Evolutionary conservation across 2,797 vertebrate genomes (phyloP).

Genomic region (Trachops cirrhosus): DNA sequence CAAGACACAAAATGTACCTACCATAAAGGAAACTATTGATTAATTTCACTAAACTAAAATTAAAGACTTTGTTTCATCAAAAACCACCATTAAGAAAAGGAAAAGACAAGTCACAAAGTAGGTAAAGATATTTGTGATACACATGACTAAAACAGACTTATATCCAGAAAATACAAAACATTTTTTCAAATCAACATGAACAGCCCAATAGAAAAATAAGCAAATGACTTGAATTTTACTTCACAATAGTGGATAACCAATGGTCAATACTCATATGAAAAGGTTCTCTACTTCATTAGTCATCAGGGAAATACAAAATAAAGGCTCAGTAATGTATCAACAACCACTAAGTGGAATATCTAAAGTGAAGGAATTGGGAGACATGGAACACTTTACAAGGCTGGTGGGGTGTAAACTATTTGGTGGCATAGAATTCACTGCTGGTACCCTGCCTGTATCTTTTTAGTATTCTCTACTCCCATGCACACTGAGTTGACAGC

Average conservation of each 20-base stretch:
- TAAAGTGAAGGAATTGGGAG: background rate
- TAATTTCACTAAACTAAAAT: background rate
- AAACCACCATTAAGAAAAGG: background rate
- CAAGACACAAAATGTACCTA: background rate
- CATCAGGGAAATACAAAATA: background rate
- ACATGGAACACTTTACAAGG: background rate
- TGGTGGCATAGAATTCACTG: background rate
- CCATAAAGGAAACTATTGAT: background rate
- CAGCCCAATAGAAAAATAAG: background rate
- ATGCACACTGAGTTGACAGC: background rate
- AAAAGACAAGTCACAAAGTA: background rate
- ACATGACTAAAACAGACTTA: background rate
- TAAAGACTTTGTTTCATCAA: background rate
- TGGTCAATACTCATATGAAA: background rate
- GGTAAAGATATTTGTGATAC: background rate
- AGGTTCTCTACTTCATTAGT: background rate
- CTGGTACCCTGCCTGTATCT: background rate
- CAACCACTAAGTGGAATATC: background rate
- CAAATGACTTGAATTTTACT: background rate
- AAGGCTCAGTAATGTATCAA: background rate
- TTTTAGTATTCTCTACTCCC: background rate
- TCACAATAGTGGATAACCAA: background rate
- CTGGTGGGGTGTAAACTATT: background rate
- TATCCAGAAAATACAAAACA: background rate
- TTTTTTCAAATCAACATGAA: background rate